phyloP scores from a whole-genome alignment of 2,888 invertebrate species.

The Scaptomyza flava region DNA sequence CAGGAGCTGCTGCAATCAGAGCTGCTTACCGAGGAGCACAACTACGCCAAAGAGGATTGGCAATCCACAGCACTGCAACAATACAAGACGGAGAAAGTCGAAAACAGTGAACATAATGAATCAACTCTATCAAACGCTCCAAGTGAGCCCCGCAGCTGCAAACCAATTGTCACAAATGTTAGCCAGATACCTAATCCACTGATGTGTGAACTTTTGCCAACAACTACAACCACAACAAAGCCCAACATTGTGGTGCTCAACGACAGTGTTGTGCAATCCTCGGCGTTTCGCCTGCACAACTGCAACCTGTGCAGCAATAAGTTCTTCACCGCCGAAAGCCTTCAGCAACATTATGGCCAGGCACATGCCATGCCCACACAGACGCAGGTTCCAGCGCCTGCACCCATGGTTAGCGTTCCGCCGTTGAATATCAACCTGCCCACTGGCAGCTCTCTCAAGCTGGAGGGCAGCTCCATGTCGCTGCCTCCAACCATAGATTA shows the following conservation, averaged over 20 bases:
- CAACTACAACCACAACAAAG: slow-evolving; percentile 47
- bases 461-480: slow-evolving; percentile 42
- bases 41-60: slow-evolving; percentile 83
- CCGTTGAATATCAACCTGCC: slow-evolving; percentile 39
- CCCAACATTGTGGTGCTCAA: slow-evolving; percentile 84
- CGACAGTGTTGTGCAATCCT: slow-evolving; percentile 83
- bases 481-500: slow-evolving; percentile 29
- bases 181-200: slow-evolving; percentile 74
- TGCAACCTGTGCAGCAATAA: slow-evolving; percentile 81
- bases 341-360: slow-evolving; percentile 74
- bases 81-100: slow-evolving; percentile 82
- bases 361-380: slow-evolving; percentile 39
- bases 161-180: slow-evolving; percentile 81
- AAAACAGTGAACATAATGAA: slow-evolving; percentile 42
- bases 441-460: slow-evolving; percentile 42
- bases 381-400: slow-evolving; percentile 21
- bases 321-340: slow-evolving; percentile 80
- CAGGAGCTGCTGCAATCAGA: slow-evolving; percentile 78
- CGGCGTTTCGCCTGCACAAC: slow-evolving; percentile 80
- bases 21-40: slow-evolving; percentile 81
- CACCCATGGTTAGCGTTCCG: slow-evolving; percentile 80
- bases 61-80: slow-evolving; percentile 66
- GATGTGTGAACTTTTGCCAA: slow-evolving; percentile 58
- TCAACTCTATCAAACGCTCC: not conserved
- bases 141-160: slow-evolving; percentile 62